Evolutionary conservation across 2,113 vertebrate species (phyloP).

Genomic region (Felis catus): DNA sequence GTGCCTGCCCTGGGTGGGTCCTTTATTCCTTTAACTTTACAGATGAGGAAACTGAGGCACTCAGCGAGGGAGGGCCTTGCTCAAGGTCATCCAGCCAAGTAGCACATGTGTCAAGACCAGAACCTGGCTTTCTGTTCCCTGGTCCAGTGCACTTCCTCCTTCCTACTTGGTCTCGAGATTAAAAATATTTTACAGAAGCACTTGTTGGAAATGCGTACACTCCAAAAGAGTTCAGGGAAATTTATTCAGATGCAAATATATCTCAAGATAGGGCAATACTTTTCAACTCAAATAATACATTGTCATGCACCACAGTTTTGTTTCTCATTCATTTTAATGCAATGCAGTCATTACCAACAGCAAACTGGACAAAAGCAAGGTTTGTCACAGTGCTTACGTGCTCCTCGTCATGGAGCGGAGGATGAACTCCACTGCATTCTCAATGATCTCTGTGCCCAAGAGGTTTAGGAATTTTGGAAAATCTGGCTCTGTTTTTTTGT

Average conservation of each 20-base stretch:
- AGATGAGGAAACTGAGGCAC: not conserved
- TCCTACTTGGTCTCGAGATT: not conserved
- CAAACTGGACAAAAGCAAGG: not conserved
- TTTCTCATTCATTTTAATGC: constrained; percentile 37
- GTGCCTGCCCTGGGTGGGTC: not conserved
- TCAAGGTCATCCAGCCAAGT: not conserved
- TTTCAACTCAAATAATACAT: not conserved
- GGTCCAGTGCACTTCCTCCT: not conserved
- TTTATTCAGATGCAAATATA: not conserved
- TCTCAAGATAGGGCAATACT: not conserved
- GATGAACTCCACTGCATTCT: constrained; percentile 65
- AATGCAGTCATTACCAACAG: not conserved
- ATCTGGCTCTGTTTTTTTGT: not conserved
- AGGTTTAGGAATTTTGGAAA: constrained; percentile 61
- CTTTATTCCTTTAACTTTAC: not conserved
- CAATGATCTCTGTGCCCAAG: constrained; percentile 73
- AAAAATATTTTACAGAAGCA: not conserved
- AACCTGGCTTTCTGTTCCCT: not conserved
- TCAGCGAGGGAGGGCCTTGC: not conserved
- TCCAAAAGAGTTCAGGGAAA: not conserved
- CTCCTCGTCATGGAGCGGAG: constrained; percentile 51
- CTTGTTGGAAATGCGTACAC: not conserved
- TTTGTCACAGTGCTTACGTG: constrained; percentile 30
- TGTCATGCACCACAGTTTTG: not conserved
- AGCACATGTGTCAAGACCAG: not conserved